These are phyloP conservation scores for Dasyprocta punctata DNA, from an alignment of 2,113 vertebrate species.

Conservation along the genomic window DNA sequence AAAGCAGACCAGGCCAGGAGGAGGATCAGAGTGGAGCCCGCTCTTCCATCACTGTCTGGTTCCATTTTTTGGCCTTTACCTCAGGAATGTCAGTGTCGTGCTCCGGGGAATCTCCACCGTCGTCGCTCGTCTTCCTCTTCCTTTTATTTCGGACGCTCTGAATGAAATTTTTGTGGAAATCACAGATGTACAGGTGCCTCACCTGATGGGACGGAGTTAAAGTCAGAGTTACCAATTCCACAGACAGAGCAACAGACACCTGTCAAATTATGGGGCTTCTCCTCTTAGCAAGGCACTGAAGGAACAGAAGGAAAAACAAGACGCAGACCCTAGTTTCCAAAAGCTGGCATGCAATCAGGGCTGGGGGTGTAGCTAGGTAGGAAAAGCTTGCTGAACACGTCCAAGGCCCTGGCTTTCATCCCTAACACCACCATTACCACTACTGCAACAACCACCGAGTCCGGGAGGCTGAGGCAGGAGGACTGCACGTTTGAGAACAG, in stretches of 20 bases:
- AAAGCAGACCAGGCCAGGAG: not conserved
- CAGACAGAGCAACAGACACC: not conserved
- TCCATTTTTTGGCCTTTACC: slow-evolving; percentile 84
- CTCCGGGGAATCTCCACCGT: slow-evolving; percentile 97
- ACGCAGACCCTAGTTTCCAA: not conserved
- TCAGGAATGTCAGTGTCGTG: slow-evolving; percentile 97
- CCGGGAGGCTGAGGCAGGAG: not conserved
- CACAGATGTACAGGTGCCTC: slow-evolving; percentile 97
- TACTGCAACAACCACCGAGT: not conserved
- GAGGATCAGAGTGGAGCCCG: not conserved
- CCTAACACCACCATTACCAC: not conserved
- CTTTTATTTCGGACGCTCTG: slow-evolving; percentile 99
- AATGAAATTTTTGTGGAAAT: slow-evolving; percentile 99
- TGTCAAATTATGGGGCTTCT: not conserved
- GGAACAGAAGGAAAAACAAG: not conserved
- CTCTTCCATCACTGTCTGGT: not conserved
- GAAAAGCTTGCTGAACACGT: not conserved
- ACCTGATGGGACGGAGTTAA: slow-evolving; percentile 88
- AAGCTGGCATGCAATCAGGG: not conserved
- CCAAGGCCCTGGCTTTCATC: not conserved
- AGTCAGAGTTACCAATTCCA: slow-evolving; percentile 45
- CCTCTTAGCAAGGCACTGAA: not conserved
- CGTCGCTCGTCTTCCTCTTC: slow-evolving; percentile 98
- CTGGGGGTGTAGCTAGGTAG: not conserved
- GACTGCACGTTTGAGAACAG: not conserved